Evolutionary conservation across 2,113 vertebrate genomes (phyloP).

Genomic region (Phaetusa simplex): DNA sequence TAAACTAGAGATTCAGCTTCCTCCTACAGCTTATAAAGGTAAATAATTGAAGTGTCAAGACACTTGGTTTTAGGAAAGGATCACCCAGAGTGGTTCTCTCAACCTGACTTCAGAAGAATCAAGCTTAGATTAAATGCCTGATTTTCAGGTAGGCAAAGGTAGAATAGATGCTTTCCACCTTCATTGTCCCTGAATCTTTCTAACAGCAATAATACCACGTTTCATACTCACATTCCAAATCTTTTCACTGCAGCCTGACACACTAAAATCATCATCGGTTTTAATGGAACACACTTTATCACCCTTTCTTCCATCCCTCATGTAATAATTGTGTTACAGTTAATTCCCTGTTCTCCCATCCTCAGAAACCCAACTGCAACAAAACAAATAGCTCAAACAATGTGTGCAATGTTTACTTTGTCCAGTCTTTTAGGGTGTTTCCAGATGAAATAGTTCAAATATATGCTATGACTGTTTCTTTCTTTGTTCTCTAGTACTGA

Average conservation of each 20-base stretch:
- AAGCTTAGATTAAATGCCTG: not conserved
- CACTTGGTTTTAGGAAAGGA: not conserved
- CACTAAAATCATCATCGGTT: not conserved
- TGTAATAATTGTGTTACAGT: not conserved
- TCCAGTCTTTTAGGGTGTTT: not conserved
- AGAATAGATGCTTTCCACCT: not conserved
- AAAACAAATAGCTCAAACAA: not conserved
- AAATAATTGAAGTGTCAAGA: not conserved
- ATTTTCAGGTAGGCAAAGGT: not conserved
- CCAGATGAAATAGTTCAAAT: not conserved
- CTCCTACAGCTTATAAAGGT: not conserved
- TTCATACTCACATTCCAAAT: not conserved
- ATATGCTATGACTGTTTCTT: not conserved
- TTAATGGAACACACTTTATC: not conserved
- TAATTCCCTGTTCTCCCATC: not conserved
- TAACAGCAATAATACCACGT: not conserved
- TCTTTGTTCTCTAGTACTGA: not conserved
- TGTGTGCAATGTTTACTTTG: not conserved
- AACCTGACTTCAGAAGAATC: not conserved
- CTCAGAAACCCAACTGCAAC: not conserved
- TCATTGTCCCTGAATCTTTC: not conserved
- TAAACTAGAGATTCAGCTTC: not conserved
- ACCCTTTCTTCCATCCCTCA: not conserved
- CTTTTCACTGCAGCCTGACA: not conserved
- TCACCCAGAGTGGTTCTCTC: rapidly evolving